A percentile compares a stretch with the other conserved stretches of the same genome.
These are phyloP conservation scores for Acronicta aceris DNA, from an alignment of 2,888 invertebrate genomes.

Conservation along the genomic window DNA sequence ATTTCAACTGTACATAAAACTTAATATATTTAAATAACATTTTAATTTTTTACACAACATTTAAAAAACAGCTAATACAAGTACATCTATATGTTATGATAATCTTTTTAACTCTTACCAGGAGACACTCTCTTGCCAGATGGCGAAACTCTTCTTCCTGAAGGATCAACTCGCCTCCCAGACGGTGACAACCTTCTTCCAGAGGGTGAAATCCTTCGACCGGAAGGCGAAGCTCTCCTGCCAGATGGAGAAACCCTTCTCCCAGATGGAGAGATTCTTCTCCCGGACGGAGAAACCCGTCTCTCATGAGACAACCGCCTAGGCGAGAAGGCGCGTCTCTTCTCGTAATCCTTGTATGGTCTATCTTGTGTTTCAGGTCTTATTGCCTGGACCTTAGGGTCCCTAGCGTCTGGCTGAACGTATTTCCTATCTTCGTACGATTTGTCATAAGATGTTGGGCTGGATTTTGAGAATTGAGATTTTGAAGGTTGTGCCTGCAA, in stretches of 20 bases:
- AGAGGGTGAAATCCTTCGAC: conserved; percentile 35
- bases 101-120: conserved; percentile 17
- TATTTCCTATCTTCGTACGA: conserved; percentile 59
- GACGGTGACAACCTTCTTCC: conserved; percentile 48
- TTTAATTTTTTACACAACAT: too few relatives aligned
- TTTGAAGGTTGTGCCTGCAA: conserved; percentile 53
- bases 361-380: conserved; percentile 46
- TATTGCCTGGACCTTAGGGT: conserved; percentile 28
- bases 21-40: too few relatives aligned
- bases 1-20: too few relatives aligned
- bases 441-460: conserved; percentile 46
- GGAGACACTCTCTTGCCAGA: conserved; percentile 52
- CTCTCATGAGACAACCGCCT: conserved; percentile 27
- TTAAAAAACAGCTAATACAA: too few relatives aligned
- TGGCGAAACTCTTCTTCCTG: conserved; percentile 48
- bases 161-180: conserved; percentile 42
- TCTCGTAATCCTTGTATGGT: conserved; percentile 53
- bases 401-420: conserved; percentile 47
- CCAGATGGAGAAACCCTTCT: conserved; percentile 38
- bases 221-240: conserved; percentile 47
- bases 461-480: conserved; percentile 35
- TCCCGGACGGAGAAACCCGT: conserved; percentile 13
- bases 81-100: too few relatives aligned
- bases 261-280: conserved; percentile 22
- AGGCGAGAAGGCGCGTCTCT: conserved; percentile 47